Evolutionary conservation across 2,113 vertebrate species (phyloP), one percentile per base, ranked within the genome.

Genomic region (Cercocebus atys): DNA sequence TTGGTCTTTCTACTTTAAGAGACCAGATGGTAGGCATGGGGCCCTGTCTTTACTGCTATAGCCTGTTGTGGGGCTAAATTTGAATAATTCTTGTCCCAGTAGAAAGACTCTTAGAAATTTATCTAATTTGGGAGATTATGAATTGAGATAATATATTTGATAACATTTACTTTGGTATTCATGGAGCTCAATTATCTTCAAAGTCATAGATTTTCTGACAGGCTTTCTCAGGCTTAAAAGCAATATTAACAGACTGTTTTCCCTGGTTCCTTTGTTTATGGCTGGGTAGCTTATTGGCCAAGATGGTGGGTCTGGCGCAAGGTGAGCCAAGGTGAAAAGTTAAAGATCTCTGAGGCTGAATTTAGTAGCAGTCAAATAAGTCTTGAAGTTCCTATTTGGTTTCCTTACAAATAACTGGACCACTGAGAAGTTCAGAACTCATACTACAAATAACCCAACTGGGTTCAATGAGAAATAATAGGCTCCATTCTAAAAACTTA

Each of bases 131-230:
- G 47, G 23, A 17, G 22, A 43, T 27, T 75, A 43, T 23, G 17
- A 9, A 72, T 88, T 84, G 32, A 68, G 38, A 82, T 94, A 66
- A 72, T 89, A 92, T 32, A 7, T 7, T 97, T 91, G 40, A 64
- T 57, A 70, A 13, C 6, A 81, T 84, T 95, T 94, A 23, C 52
- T 88, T 88, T 96, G 87, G 40, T 45, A 57, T 72, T 80, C 38
- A 83, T 59, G 20, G 5, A 92, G 86, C 64, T 52, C 25, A 97
- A 20, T 82, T 96, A 68, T 68, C 35, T 89, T 96, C 38, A 76
- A 88, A 92, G 27, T 88, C 18, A 22, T 59, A 50, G 22, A 40
- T 61, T 93, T 95, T 52, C 64, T 88, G 80, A 92, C 27, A 78
- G 68, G 43, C 5, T 17, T 7, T 90, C 25, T 86, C 22, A 84